These are phyloP conservation scores for Bemisia tabaci DNA, from an alignment of 1,140 invertebrate species.

Conservation along the genomic window DNA sequence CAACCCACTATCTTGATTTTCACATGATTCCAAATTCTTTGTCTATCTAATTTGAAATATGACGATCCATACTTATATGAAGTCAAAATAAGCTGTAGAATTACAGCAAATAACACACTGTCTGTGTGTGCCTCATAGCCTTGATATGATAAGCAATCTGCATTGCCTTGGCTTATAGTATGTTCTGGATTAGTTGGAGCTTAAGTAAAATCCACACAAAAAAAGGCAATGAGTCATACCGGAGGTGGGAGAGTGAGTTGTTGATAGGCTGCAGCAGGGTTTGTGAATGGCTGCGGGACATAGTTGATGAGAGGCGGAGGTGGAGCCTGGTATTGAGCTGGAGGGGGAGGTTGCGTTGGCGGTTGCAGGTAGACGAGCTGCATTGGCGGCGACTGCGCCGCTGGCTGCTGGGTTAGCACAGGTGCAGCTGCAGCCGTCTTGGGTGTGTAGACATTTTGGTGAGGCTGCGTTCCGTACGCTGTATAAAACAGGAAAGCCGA, in stretches of 20 bases:
- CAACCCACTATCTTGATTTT: too few species aligned
- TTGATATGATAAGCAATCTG: too few species aligned
- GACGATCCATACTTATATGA: too few species aligned
- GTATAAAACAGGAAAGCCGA: too few species aligned
- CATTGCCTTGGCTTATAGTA: too few species aligned
- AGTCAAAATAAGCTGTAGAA: too few species aligned
- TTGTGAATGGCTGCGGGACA: conserved; percentile 1
- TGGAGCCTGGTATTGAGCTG: neutral
- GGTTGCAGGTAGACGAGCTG: neutral
- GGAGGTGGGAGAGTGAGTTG: neutral
- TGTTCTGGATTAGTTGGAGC: too few species aligned
- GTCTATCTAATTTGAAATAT: too few species aligned
- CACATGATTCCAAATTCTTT: too few species aligned
- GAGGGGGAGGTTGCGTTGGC: neutral
- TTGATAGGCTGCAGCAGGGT: neutral
- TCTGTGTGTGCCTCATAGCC: too few species aligned
- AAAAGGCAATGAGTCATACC: neutral
- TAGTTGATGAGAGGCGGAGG: neutral
- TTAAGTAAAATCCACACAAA: too few species aligned
- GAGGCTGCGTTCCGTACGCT: conserved; percentile 4
- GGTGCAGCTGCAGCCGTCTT: neutral
- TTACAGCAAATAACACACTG: too few species aligned
- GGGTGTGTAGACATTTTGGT: conserved; percentile 1
- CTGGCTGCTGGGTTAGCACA: conserved; percentile 8
- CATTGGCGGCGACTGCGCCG: neutral